A percentile compares a stretch with the other conserved stretches of the same genome.
phyloP scores from a whole-genome alignment of 2,888 invertebrate species.

The Monopis laevigella region DNA sequence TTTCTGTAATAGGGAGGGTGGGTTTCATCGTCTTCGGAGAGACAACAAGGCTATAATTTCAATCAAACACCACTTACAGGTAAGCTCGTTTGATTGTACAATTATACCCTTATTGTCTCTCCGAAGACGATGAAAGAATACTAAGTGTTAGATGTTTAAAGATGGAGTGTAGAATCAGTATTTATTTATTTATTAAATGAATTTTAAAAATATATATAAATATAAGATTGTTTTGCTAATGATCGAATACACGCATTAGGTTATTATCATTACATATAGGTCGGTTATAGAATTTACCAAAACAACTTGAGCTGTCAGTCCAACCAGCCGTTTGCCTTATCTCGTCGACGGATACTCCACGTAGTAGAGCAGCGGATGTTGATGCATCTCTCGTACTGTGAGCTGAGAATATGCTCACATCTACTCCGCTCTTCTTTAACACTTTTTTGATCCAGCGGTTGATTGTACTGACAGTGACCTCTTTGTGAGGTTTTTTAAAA shows the following conservation, averaged over 20 bases:
- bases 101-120: constrained; percentile 3
- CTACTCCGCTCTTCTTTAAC: constrained; percentile 12
- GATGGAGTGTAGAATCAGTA: constrained; percentile 1
- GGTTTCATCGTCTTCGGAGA: constrained; percentile 2
- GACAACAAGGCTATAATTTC: too few relatives aligned
- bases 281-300: constrained; percentile 12
- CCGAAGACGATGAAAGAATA: too few relatives aligned
- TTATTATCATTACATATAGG: constrained; percentile 6
- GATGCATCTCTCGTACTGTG: constrained; percentile 17
- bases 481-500: constrained; percentile 5
- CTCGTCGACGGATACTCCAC: constrained; percentile 2
- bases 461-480: constrained; percentile 6
- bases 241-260: background rate
- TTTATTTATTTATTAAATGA: background rate
- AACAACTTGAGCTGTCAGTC: constrained; percentile 6
- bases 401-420: constrained; percentile 12
- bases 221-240: too few relatives aligned
- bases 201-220: background rate
- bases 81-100: constrained; percentile 1
- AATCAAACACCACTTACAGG: too few relatives aligned
- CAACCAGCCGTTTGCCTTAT: constrained; percentile 12
- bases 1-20: constrained; percentile 1
- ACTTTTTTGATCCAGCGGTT: constrained; percentile 12
- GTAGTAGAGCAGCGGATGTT: too few relatives aligned
- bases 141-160: constrained; percentile 5